Evolutionary conservation across 2,797 vertebrate genomes (phyloP), one percentile per base, ranked within the genome.

Genomic region (Allochrocebus solatus): DNA sequence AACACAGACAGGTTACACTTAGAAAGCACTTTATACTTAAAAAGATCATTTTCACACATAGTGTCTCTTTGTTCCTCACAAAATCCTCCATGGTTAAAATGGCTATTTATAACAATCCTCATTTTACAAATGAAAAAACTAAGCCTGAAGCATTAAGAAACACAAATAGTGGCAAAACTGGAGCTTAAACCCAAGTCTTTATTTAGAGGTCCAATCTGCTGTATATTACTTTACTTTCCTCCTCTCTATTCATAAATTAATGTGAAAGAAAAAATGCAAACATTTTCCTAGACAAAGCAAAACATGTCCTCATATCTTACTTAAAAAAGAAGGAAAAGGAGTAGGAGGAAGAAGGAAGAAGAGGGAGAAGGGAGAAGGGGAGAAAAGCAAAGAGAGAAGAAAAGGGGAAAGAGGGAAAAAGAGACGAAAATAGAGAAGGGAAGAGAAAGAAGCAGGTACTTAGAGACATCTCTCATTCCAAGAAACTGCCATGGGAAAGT

Each of bases 61-160:
- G 5, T 82, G 8, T 93, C 41, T 91, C 81, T 88, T 48, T 92
- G 46, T 30, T 86, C 19, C 50, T 96, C 46, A 95, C 43, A 93
- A 87, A 95, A 91, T 86, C 64, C 30, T 95, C 74, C 75, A 13
- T 8, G 39, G 33, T 85, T 79, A 89, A 87, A 46, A 95, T 33
- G 55, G 33, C 3, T 91, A 91, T 46, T 89, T 92, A 83, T 79
- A 91, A 72, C 41, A 87, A 83, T 64, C 22, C 24, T 55, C 17
- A 85, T 89, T 91, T 93, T 93, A 93, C 10, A 91, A 95, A 91
- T 48, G 85, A 72, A 46, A 88, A 92, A 43, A 90, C 21, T 86
- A 89, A 93, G 75, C 24, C 36, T 90, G 13, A 95, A 48, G 43
- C 48, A 67, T 89, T 92, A 78, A 95, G 46, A 91, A 89, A 46